phyloP scores from a whole-genome alignment of 2,797 vertebrate genomes.

The Otolemur crassicaudatus region DNA sequence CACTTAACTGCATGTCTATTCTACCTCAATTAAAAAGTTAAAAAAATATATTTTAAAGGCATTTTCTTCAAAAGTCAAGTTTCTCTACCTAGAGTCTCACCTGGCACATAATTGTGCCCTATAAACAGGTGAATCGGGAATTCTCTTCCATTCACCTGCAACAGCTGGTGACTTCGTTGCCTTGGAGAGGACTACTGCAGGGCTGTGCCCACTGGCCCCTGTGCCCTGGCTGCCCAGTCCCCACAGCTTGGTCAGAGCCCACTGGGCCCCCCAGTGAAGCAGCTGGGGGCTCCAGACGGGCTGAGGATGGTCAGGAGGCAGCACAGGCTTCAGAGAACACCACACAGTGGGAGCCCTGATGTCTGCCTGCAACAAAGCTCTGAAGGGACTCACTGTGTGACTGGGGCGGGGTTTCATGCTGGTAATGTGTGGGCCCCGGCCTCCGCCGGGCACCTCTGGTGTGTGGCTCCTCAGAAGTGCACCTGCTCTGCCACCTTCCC shows the following conservation, averaged over 20 bases:
- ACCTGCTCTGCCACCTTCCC: neutral
- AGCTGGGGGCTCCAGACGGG: too few relatives aligned
- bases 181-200: neutral
- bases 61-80: neutral
- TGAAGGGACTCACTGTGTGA: neutral
- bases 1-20: neutral
- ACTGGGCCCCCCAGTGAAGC: neutral
- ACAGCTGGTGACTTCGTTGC: neutral
- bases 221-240: neutral
- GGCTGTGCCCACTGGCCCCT: fast-evolving
- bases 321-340: neutral
- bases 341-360: neutral
- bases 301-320: neutral
- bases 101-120: neutral
- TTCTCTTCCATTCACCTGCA: neutral
- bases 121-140: neutral
- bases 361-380: neutral
- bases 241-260: neutral
- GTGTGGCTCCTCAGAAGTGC: neutral
- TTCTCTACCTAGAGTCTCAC: neutral
- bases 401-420: neutral
- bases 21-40: neutral
- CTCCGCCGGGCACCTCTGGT: fast-evolving
- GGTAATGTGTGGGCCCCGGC: fast-evolving
- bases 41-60: neutral